Conservation (phyloP, 2,888 invertebrate species). For the Polyommatus iphigenia region DNA sequence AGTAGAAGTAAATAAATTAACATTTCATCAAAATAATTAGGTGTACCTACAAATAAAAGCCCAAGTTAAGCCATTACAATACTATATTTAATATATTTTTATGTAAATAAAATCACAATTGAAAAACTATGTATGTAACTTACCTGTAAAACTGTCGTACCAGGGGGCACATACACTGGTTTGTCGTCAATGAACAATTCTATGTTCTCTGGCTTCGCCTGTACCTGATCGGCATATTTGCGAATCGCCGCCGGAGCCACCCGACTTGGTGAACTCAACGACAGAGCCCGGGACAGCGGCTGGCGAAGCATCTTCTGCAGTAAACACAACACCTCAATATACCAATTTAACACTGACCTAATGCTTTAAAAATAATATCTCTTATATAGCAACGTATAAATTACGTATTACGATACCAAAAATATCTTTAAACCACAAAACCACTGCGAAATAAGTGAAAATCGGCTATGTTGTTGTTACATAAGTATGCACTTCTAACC, state of each 20-base stretch:
- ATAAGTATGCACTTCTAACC: slow-evolving; percentile 75
- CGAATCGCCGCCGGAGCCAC: slow-evolving; percentile 66
- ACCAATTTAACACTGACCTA: slow-evolving; percentile 30
- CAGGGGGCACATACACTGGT: slow-evolving; percentile 95
- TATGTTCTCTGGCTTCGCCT: slow-evolving; percentile 85
- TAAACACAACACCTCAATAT: slow-evolving; percentile 38
- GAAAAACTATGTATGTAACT: slow-evolving; percentile 33
- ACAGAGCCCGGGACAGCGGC: slow-evolving; percentile 85
- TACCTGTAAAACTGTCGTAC: slow-evolving; percentile 98
- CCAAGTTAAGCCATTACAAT: no score
- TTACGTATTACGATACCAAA: slow-evolving; percentile 34
- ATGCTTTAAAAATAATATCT: neutral
- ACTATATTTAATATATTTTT: no score
- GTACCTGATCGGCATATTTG: slow-evolving; percentile 72
- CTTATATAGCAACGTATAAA: neutral
- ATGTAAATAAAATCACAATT: neutral
- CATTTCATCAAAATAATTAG: no score
- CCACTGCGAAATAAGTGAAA: slow-evolving; percentile 29
- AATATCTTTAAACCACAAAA: slow-evolving; percentile 42
- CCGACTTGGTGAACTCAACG: slow-evolving; percentile 68
- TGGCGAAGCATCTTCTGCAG: slow-evolving; percentile 86
- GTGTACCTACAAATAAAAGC: no score
- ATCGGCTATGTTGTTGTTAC: slow-evolving; percentile 68
- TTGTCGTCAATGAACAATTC: slow-evolving; percentile 99
- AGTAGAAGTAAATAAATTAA: no score